Evolutionary conservation across 2,888 invertebrate genomes (phyloP).

Genomic region (Gortyna flavago): DNA sequence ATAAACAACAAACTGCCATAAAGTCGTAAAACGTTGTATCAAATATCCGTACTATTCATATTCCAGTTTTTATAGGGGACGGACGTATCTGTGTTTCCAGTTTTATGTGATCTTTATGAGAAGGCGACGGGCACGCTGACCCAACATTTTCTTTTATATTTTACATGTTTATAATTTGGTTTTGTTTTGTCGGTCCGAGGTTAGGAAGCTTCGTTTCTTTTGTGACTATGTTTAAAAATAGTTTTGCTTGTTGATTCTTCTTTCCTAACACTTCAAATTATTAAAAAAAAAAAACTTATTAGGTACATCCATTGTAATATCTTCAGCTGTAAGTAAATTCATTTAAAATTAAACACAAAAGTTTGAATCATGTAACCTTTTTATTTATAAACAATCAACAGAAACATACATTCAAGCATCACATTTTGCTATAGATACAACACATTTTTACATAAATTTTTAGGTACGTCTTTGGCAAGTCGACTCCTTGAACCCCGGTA

Average conservation of each 20-base stretch:
- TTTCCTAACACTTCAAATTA: background rate
- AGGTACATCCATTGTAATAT: background rate
- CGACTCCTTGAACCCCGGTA: slow-evolving; percentile 70
- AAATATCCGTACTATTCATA: slow-evolving; percentile 85
- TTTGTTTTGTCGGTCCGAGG: slow-evolving; percentile 70
- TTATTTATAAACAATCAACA: slow-evolving; percentile 87
- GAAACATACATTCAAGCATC: slow-evolving; percentile 79
- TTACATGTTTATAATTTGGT: slow-evolving; percentile 77
- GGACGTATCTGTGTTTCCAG: slow-evolving; percentile 83
- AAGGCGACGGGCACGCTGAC: slow-evolving; percentile 76
- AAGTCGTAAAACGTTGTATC: slow-evolving; percentile 82
- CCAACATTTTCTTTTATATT: slow-evolving; percentile 71
- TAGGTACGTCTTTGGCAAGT: slow-evolving; percentile 83
- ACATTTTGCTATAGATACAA: slow-evolving; percentile 74
- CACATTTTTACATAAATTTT: slow-evolving; percentile 76
- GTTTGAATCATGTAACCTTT: slow-evolving; percentile 72
- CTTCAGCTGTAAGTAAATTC: too few species aligned
- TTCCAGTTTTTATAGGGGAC: slow-evolving; percentile 84
- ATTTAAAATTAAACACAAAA: slow-evolving; percentile 57
- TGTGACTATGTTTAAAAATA: slow-evolving; percentile 17
- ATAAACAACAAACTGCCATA: slow-evolving; percentile 80
- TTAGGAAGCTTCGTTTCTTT: slow-evolving; percentile 21
- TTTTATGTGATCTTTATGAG: slow-evolving; percentile 85
- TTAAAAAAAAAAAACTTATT: background rate
- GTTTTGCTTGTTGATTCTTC: slow-evolving; percentile 10